These are phyloP conservation scores for Mormyrus proboscirostris DNA, from an alignment of 2,797 vertebrate species.

Conservation along the genomic window DNA sequence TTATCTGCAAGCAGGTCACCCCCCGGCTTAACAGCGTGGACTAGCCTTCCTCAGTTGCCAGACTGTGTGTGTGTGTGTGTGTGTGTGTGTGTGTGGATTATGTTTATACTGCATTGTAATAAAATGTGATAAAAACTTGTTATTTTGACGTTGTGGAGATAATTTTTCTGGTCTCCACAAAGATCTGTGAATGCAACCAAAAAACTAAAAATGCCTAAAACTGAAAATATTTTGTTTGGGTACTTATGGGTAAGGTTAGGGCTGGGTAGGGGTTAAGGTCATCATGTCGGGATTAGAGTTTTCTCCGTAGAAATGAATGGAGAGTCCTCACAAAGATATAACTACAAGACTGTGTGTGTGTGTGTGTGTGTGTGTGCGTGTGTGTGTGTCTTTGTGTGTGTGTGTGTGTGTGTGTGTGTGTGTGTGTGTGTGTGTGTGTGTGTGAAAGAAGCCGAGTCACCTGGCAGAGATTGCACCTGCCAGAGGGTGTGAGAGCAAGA, in stretches of 20 bases:
- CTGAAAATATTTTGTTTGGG: neutral
- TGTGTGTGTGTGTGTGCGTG: neutral
- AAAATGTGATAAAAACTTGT: neutral
- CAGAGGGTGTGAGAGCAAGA: slow-evolving; percentile 39
- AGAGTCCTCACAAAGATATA: neutral
- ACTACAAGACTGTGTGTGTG: neutral
- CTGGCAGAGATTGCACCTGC: slow-evolving; percentile 55
- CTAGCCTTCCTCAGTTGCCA: slow-evolving; percentile 44
- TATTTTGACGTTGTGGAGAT: neutral
- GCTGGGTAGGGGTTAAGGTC: no score
- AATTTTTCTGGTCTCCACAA: neutral
- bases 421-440: slow-evolving; percentile 6
- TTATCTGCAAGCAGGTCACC: slow-evolving; percentile 51
- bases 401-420: neutral
- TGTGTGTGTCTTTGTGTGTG: neutral
- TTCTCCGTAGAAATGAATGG: neutral
- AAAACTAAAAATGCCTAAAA: neutral
- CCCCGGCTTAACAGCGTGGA: slow-evolving; percentile 38
- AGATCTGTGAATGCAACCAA: neutral
- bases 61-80: slow-evolving; percentile 3
- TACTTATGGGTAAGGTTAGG: neutral
- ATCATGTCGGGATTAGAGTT: neutral
- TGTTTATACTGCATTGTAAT: neutral
- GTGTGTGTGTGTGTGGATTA: slow-evolving; percentile 4
- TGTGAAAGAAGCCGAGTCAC: slow-evolving; percentile 43